Evolutionary conservation across 1,140 invertebrate genomes (phyloP), one percentile per base, ranked within the genome.

Genomic region (Heliothis subflexa): DNA sequence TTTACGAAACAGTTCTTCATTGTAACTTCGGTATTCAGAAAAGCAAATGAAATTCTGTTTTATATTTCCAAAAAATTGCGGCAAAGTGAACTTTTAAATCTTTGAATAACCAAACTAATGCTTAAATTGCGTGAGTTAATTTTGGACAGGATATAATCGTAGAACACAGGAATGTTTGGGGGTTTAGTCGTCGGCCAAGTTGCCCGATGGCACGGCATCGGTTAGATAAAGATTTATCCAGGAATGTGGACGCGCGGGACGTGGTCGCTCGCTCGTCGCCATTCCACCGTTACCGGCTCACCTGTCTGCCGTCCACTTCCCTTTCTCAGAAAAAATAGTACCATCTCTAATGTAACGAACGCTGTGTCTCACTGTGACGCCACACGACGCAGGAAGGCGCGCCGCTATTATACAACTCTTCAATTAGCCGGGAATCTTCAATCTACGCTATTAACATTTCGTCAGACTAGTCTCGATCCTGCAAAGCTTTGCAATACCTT

Each of bases 211-310:
- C 68, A 75, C 70, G 71, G 66, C 68, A 70, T 78, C 66, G 76
- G 71, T 79, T 71, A 81, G 80, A 80, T 83, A 82, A 82, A 76
- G 74, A 81, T 85, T 85, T 85, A 77, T 83, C 83, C 80, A 79
- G 80, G 85, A 83, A 85, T 85, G 80, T 82, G 79, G 81, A 75
- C 57, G 78, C 78, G 66, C 64, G 71, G 77, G 79, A 78, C 77
- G 28, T 70, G 77, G 52, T 68, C 33, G 62, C 59, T 61, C 66
- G 52, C 45, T 71, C 76, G 77, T 82, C 78, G 66, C 81, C 72
- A 73, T 79, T 57, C 70, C 75, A 81, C 68, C 70, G 68, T 81
- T 81, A 79, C 76, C 68, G 64, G 64, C 64, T 71, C 73, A 80
- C 78, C 78, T 80, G 78, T 75, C 72, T 75, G 57, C 47, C 25